These are phyloP conservation scores for Sphaeridia pumilis DNA, from an alignment of 2,888 invertebrate genomes.

Conservation along the genomic window DNA sequence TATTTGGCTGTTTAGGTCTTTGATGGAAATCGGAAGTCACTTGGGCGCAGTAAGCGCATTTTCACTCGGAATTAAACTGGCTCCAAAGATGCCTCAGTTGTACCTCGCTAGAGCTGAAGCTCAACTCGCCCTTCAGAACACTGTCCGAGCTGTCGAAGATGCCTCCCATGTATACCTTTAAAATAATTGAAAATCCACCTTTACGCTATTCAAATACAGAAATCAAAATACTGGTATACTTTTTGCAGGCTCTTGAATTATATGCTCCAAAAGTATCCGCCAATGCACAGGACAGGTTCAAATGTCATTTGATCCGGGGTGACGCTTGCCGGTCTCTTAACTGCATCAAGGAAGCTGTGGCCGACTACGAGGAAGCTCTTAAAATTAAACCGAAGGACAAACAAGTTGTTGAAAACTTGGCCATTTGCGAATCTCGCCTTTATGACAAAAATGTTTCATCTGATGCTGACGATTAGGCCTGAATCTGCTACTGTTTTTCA, in stretches of 20 bases:
- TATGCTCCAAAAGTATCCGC: conserved; percentile 59
- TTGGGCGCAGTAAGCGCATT: conserved; percentile 72
- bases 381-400: conserved; percentile 49
- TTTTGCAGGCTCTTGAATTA: conserved; percentile 54
- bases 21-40: conserved; percentile 61
- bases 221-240: no score
- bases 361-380: conserved; percentile 61
- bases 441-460: no score
- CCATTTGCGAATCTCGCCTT: conserved; percentile 6
- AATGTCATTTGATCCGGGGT: conserved; percentile 62
- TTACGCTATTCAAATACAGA: no score
- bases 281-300: conserved; percentile 58
- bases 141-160: conserved; percentile 54
- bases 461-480: no score
- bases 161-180: conserved; percentile 49
- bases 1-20: no score
- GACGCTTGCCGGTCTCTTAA: conserved; percentile 60
- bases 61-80: conserved; percentile 61
- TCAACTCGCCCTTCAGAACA: conserved; percentile 65
- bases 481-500: no score
- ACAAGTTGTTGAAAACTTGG: conserved; percentile 3
- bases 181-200: background rate
- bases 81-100: conserved; percentile 57
- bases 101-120: conserved; percentile 66
- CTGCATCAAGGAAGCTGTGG: conserved; percentile 55